phyloP scores from a whole-genome alignment of 2,113 vertebrate genomes.

The Tautogolabrus adspersus region DNA sequence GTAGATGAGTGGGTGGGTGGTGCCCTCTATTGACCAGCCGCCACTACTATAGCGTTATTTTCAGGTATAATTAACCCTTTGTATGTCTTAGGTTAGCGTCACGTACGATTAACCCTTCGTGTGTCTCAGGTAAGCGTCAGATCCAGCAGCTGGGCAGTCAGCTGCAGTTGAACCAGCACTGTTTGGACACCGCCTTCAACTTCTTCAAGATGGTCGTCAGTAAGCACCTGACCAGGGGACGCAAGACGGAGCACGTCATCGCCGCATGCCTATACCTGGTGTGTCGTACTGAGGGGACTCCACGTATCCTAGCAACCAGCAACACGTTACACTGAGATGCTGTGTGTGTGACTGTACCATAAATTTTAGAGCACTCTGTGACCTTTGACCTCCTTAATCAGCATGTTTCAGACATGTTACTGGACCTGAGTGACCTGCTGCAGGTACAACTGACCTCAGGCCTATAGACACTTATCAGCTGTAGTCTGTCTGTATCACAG shows the following conservation, averaged over 20 bases:
- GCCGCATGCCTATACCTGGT: conserved; percentile 98
- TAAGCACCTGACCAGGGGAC: conserved; percentile 93
- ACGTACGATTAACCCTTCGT: not conserved
- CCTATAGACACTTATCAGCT: not conserved
- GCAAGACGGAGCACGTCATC: conserved; percentile 93
- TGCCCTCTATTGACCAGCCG: no score
- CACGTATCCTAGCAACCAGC: conserved; percentile 90
- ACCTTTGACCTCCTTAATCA: conserved; percentile 31
- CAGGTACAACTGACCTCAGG: conserved; percentile 83
- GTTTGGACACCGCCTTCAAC: conserved; percentile 97
- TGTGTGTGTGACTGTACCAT: not conserved
- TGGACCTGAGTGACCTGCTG: conserved; percentile 97
- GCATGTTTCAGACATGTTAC: conserved; percentile 90
- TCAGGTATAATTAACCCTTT: no score
- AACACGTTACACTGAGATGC: not conserved
- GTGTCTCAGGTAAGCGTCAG: conserved; percentile 89
- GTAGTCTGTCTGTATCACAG: not conserved
- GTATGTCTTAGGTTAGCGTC: not conserved
- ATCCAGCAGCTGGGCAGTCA: conserved; percentile 96
- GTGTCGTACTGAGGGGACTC: conserved; percentile 96
- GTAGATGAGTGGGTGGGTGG: no score
- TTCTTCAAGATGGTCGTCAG: conserved; percentile 99
- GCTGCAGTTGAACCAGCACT: conserved; percentile 96
- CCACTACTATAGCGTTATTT: no score
- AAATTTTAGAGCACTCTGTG: not conserved